These are phyloP conservation scores for Rhynchonycteris naso DNA, from an alignment of 2,797 vertebrate genomes.

Conservation along the genomic window DNA sequence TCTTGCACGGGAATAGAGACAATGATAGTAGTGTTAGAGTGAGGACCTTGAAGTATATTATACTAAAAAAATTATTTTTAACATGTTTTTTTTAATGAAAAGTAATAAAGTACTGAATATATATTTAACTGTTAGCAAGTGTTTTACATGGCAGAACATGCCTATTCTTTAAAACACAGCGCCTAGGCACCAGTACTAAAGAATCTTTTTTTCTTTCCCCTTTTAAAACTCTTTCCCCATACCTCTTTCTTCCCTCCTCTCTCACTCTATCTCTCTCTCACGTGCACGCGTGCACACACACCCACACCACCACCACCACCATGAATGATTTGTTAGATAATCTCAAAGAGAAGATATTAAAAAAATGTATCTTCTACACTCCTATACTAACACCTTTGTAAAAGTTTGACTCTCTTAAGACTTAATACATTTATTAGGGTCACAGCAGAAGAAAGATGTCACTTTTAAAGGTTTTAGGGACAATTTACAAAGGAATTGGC, in stretches of 20 bases:
- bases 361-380: not conserved
- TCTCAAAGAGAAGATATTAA: not conserved
- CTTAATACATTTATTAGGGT: not conserved
- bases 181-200: not conserved
- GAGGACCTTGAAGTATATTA: not conserved
- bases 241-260: no score
- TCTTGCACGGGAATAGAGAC: conserved; percentile 32
- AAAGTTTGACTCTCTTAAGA: not conserved
- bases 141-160: not conserved
- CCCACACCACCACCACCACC: not conserved
- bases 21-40: not conserved
- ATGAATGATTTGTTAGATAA: conserved; percentile 1
- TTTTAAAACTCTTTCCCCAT: not conserved
- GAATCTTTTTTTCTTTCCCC: not conserved
- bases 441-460: not conserved
- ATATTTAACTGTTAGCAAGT: conserved; percentile 28
- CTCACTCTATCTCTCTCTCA: not conserved
- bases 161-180: not conserved
- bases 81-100: not conserved
- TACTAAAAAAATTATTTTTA: not conserved
- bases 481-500: not conserved
- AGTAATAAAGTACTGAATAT: conserved; percentile 3
- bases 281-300: no score
- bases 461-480: not conserved
- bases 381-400: not conserved